Conservation (phyloP, 30 jellyfish, hydroid and myxozoan genomes). For the Sanderia malayensis region DNA sequence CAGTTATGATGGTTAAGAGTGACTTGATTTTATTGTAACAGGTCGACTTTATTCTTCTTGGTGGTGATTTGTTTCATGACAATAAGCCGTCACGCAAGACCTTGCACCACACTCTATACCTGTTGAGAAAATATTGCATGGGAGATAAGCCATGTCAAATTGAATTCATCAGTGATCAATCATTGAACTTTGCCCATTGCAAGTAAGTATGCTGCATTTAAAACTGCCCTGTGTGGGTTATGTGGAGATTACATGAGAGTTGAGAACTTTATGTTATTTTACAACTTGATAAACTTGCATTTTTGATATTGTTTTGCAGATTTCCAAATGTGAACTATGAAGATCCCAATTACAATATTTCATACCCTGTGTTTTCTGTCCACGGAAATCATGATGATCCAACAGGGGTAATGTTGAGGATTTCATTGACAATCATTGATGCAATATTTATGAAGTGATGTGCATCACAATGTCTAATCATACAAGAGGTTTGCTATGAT, state of each 20-base stretch:
- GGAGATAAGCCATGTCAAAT: slow-evolving; percentile 88
- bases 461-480: too few relatives aligned
- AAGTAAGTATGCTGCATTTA: slow-evolving; percentile 52
- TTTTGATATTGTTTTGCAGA: slow-evolving; percentile 41
- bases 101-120: slow-evolving; percentile 75
- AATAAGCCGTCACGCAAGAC: slow-evolving; percentile 93
- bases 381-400: slow-evolving; percentile 99
- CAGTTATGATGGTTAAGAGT: too few relatives aligned
- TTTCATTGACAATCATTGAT: too few relatives aligned
- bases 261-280: too few relatives aligned
- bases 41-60: slow-evolving; percentile 97
- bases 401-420: slow-evolving; percentile 98
- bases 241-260: too few relatives aligned
- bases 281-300: too few relatives aligned
- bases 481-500: too few relatives aligned
- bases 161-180: slow-evolving; percentile 89
- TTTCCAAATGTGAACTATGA: slow-evolving; percentile 80
- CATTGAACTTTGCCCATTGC: slow-evolving; percentile 90
- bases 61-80: slow-evolving; percentile 99
- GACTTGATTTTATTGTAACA: too few relatives aligned
- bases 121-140: slow-evolving; percentile 85
- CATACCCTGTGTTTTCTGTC: slow-evolving; percentile 94
- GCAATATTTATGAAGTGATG: too few relatives aligned
- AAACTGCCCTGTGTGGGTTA: too few relatives aligned
- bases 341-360: slow-evolving; percentile 90